These are phyloP conservation scores for Coptodon bakossiorum DNA, from an alignment of 2,113 vertebrate genomes.

Conservation along the genomic window DNA sequence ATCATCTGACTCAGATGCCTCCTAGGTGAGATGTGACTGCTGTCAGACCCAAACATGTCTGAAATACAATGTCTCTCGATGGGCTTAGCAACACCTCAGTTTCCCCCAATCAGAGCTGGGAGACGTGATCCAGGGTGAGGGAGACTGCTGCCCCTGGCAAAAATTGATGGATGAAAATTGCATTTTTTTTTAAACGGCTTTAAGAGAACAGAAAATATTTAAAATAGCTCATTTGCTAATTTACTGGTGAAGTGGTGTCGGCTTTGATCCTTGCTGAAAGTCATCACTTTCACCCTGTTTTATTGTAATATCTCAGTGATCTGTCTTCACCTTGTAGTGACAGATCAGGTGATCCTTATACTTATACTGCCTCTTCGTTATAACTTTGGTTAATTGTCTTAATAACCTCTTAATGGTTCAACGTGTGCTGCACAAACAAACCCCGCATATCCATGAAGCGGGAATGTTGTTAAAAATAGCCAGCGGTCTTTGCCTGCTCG, in stretches of 20 bases:
- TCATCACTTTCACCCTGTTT: not conserved
- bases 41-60: not conserved
- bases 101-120: not conserved
- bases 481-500: not conserved
- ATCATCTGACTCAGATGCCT: not conserved
- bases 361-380: not conserved
- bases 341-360: not conserved
- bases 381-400: not conserved
- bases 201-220: not conserved
- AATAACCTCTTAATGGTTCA: not conserved
- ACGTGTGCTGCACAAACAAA: not conserved
- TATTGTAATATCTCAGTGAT: not conserved
- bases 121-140: not conserved
- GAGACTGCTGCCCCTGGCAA: not conserved
- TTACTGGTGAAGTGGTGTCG: not conserved
- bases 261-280: not conserved
- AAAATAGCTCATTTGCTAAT: not conserved
- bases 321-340: not conserved
- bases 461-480: slow-evolving; percentile 2
- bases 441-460: not conserved
- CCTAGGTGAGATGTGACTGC: not conserved
- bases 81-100: not conserved
- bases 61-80: not conserved
- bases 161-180: not conserved
- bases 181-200: accelerated